Conservation (phyloP, 2,113 vertebrate species). For the Cathartes aura region DNA sequence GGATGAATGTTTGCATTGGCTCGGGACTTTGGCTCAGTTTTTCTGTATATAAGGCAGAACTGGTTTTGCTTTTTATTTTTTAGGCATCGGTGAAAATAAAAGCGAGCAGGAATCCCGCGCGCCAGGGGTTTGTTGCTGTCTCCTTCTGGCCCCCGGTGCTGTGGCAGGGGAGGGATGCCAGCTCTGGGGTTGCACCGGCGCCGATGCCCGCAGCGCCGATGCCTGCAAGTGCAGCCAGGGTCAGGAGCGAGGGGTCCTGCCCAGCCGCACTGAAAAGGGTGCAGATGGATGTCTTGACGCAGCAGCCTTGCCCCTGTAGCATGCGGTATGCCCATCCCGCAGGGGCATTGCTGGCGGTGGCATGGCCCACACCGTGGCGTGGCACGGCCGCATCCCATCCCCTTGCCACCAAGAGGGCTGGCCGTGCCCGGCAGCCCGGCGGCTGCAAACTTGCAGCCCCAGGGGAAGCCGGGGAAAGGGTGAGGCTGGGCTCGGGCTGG, state of each 20-base stretch:
- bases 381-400: not conserved
- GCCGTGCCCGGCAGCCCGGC: rapidly evolving
- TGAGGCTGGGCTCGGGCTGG: conserved; percentile 8
- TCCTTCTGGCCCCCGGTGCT: rapidly evolving
- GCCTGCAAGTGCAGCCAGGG: rapidly evolving
- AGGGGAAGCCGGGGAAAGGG: not conserved
- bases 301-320: not conserved
- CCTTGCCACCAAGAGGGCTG: not conserved
- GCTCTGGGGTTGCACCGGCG: rapidly evolving
- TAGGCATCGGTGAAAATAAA: conserved; percentile 48
- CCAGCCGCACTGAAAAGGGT: not conserved
- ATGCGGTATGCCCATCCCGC: rapidly evolving
- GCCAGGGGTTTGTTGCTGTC: not conserved
- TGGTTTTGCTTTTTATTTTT: conserved; percentile 42
- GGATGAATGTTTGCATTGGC: not conserved
- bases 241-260: rapidly evolving
- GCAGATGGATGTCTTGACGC: not conserved
- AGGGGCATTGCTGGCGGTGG: not conserved
- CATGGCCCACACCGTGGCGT: rapidly evolving
- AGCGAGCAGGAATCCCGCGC: not conserved
- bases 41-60: conserved; percentile 44
- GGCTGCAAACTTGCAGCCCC: not conserved
- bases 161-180: not conserved
- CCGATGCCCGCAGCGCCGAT: rapidly evolving
- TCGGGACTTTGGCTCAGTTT: not conserved